Evolutionary conservation across 2,797 vertebrate species (phyloP), one percentile per base, ranked within the genome.

Genomic region (Alfaro cultratus): DNA sequence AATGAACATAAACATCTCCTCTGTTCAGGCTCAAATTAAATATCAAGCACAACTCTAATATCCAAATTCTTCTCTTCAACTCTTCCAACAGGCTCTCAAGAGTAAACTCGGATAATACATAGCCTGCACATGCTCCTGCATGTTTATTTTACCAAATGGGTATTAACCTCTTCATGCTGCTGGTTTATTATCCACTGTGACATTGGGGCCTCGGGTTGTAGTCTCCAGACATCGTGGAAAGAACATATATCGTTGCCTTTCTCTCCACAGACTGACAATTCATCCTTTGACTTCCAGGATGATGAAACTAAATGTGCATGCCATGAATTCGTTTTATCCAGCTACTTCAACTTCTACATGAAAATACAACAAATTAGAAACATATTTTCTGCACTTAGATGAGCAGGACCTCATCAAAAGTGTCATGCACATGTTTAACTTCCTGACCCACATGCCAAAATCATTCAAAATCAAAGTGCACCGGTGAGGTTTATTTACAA

Each of bases 271-370:
- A 36, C 15, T 71, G 23, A 0, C 9, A 29, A 72, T 71, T 81
- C 29, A 31, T 78, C 36, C 7, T 26, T 57, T 18, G 10, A 80
- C 29, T 4, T 64, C 67, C 73, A 76, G 10, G 73, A 81, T 75
- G 15, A 77, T 46, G 29, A 78, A n/a, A 53, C 31, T 31, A 62
- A 16, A 34, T 34, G 5, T 62, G 29, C 29, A 8, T 57, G 10
- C 4, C 55, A 57, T 47, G 46, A 8, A 60, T n/a, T 4, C 5
- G 11, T 64, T 64, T 41, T 62, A 41, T 64, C 46, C 43, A 64
- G 0, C 34, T 49, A 0, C 1, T 73, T 74, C 71, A 31, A 64
- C 43, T 73, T 70, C 26, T 41, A 15, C 46, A 26, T 16, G 1
- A 53, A 55, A 43, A 31, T 46, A 71, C 8, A 15, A 34, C 4